phyloP scores from a whole-genome alignment of 1,140 invertebrate genomes.

The Bicyclus anynana region DNA sequence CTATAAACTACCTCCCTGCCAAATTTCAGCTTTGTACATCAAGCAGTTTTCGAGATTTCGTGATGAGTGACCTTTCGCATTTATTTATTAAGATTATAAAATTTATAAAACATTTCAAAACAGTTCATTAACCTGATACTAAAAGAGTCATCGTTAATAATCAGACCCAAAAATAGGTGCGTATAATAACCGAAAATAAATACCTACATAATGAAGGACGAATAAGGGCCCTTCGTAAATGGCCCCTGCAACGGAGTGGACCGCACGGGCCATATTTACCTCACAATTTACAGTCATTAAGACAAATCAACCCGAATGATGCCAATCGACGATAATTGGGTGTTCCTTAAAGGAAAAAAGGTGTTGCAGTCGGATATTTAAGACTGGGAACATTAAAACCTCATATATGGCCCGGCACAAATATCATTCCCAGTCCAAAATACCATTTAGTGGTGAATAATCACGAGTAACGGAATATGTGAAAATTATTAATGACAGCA shows the following conservation, averaged over 20 bases:
- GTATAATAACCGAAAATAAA: neutral
- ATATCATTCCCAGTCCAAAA: slow-evolving; percentile 34
- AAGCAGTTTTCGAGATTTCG: too few relatives aligned
- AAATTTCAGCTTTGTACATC: too few relatives aligned
- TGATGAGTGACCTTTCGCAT: too few relatives aligned
- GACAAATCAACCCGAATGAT: slow-evolving; percentile 51
- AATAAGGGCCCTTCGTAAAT: slow-evolving; percentile 1
- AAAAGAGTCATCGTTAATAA: neutral
- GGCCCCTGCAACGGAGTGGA: slow-evolving; percentile 11
- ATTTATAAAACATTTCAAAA: neutral
- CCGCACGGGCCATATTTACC: slow-evolving; percentile 45
- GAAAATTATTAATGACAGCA: neutral
- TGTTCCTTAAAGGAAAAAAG: slow-evolving; percentile 57
- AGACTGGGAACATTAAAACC: slow-evolving; percentile 47
- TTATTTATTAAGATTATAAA: too few relatives aligned
- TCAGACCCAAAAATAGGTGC: neutral
- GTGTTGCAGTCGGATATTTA: slow-evolving; percentile 53
- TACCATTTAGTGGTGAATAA: slow-evolving; percentile 19
- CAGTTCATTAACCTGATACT: neutral
- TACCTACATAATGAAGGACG: slow-evolving; percentile 15
- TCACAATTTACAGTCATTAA: slow-evolving; percentile 64
- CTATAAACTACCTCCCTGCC: too few relatives aligned
- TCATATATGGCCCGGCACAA: slow-evolving; percentile 34
- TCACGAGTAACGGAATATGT: slow-evolving; percentile 11
- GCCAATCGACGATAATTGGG: slow-evolving; percentile 61